These are phyloP conservation scores for Deilephila porcellus DNA, from an alignment of 2,888 invertebrate species.

Conservation along the genomic window DNA sequence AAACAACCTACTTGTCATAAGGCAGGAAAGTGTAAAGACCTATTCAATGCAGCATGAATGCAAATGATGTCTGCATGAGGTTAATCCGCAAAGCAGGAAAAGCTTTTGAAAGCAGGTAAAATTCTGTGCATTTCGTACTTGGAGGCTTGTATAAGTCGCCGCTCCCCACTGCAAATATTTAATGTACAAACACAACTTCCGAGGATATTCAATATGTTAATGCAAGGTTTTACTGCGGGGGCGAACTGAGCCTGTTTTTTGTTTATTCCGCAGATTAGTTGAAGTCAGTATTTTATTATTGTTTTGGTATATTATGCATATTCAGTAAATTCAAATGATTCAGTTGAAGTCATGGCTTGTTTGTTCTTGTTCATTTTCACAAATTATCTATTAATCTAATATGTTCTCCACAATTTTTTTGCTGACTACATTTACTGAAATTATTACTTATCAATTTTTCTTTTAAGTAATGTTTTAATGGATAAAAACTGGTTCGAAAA, in stretches of 20 bases:
- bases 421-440: too few species aligned
- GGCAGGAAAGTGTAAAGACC: background rate
- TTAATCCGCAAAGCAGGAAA: slow-evolving; percentile 19
- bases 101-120: slow-evolving; percentile 8
- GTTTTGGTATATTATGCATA: too few species aligned
- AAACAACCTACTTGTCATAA: background rate
- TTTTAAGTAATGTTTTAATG: too few species aligned
- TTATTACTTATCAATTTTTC: too few species aligned
- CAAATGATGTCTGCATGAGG: slow-evolving; percentile 21
- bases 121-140: slow-evolving; percentile 3
- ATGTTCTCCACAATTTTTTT: too few species aligned
- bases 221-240: slow-evolving; percentile 2
- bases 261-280: background rate
- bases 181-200: slow-evolving; percentile 12
- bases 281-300: too few species aligned
- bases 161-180: slow-evolving; percentile 14
- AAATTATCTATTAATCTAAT: too few species aligned
- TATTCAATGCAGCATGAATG: slow-evolving; percentile 21
- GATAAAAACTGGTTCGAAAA: too few species aligned
- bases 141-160: slow-evolving; percentile 2
- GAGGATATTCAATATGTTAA: slow-evolving; percentile 9
- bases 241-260: background rate
- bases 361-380: too few species aligned
- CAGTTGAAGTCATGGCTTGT: too few species aligned
- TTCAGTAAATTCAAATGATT: too few species aligned